These are phyloP conservation scores for Tenrec ecaudatus DNA, from an alignment of 2,113 vertebrate genomes.

Conservation along the genomic window DNA sequence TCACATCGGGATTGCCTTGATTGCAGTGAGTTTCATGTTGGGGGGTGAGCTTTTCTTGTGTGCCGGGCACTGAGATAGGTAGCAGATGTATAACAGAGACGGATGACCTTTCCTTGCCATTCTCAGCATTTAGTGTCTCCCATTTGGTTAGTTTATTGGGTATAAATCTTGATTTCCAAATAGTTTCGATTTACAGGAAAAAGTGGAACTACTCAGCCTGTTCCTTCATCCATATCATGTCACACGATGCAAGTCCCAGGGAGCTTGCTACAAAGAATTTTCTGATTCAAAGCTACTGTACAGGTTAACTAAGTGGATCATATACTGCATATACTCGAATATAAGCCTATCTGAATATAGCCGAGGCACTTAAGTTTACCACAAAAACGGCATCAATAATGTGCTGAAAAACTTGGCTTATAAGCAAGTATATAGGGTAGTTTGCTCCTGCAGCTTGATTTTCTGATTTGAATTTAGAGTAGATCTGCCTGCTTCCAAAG, in stretches of 20 bases:
- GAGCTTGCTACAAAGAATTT: not conserved
- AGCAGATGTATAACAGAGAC: not conserved
- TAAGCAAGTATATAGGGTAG: too few species aligned
- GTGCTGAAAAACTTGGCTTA: too few species aligned
- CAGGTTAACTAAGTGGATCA: not conserved
- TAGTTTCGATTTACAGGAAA: not conserved
- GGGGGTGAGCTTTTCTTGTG: not conserved
- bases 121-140: not conserved
- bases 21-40: too few species aligned
- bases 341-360: too few species aligned
- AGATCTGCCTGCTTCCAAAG: not conserved
- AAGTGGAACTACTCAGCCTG: not conserved
- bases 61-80: not conserved
- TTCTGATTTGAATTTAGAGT: not conserved
- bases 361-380: too few species aligned
- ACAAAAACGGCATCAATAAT: too few species aligned
- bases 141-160: not conserved
- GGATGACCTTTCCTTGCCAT: not conserved
- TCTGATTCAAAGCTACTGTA: not conserved
- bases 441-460: not conserved
- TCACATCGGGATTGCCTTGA: too few species aligned
- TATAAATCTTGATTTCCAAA: slow-evolving; percentile 24
- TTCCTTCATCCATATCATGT: not conserved
- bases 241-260: not conserved
- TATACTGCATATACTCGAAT: too few species aligned